These are phyloP conservation scores for Noctua pronuba DNA, from an alignment of 2,888 invertebrate genomes.

Conservation along the genomic window DNA sequence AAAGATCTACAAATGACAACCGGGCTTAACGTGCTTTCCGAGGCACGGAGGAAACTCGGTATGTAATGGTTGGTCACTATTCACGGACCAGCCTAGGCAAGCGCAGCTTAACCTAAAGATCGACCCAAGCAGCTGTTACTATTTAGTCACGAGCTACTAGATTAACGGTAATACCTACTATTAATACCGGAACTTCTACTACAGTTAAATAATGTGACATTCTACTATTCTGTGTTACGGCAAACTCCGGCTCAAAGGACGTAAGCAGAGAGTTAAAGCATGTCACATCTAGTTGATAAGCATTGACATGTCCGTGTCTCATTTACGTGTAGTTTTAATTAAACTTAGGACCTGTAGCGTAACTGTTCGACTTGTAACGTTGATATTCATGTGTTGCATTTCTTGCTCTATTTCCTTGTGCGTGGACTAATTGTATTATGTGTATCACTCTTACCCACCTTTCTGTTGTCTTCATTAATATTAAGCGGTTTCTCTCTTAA, in stretches of 20 bases:
- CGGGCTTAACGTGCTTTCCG: too few species aligned
- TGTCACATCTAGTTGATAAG: not conserved
- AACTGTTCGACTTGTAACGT: not conserved
- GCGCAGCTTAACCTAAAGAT: not conserved
- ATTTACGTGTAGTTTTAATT: not conserved
- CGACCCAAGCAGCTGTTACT: not conserved
- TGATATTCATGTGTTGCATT: conserved; percentile 13
- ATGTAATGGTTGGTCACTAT: too few species aligned
- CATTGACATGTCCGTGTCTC: not conserved
- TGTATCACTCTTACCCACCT: conserved; percentile 2
- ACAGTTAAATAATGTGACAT: not conserved
- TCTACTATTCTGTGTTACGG: not conserved
- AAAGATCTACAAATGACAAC: too few species aligned
- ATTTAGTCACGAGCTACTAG: not conserved
- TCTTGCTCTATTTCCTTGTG: conserved; percentile 16
- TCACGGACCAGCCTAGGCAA: too few species aligned
- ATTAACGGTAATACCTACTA: too few species aligned
- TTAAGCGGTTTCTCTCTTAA: not conserved
- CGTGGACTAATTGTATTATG: conserved; percentile 27
- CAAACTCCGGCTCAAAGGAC: not conserved
- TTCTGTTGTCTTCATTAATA: conserved; percentile 32
- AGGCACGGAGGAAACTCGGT: too few species aligned
- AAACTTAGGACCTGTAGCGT: not conserved
- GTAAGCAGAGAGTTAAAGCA: not conserved
- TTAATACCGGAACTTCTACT: not conserved